These are phyloP conservation scores for Pelosia muscerda DNA, from an alignment of 2,888 invertebrate genomes.

Conservation along the genomic window DNA sequence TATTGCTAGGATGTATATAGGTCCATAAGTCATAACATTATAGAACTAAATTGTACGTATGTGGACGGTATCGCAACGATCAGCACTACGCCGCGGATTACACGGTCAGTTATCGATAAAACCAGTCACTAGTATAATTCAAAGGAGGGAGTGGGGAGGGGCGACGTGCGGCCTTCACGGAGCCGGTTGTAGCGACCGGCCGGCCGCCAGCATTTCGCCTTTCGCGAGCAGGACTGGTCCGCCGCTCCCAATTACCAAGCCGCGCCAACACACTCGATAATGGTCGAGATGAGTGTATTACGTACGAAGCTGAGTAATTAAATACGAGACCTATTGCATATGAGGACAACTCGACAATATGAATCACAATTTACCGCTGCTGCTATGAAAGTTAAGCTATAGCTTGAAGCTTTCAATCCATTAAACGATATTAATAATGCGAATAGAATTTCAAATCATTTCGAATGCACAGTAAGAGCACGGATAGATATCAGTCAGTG, in stretches of 20 bases:
- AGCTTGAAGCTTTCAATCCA: constrained; percentile 24
- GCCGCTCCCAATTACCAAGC: constrained; percentile 69
- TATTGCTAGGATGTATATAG: background rate
- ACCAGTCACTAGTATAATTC: constrained; percentile 65
- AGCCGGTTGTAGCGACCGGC: constrained; percentile 83
- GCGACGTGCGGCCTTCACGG: constrained; percentile 81
- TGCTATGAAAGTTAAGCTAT: constrained; percentile 39
- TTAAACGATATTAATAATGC: constrained; percentile 38
- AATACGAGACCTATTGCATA: constrained; percentile 41
- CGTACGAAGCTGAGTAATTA: constrained; percentile 49
- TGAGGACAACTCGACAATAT: constrained; percentile 31
- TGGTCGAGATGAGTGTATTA: constrained; percentile 54
- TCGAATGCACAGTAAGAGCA: constrained; percentile 39
- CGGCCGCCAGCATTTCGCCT: constrained; percentile 83
- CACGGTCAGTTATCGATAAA: constrained; percentile 69
- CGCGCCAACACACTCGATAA: constrained; percentile 50
- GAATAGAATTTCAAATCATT: constrained; percentile 38
- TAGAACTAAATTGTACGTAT: constrained; percentile 15
- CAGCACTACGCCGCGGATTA: constrained; percentile 40
- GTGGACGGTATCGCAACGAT: constrained; percentile 36
- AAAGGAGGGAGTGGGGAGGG: constrained; percentile 69
- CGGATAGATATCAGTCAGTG: constrained; percentile 60
- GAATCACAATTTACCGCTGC: constrained; percentile 47
- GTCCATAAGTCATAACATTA: background rate
- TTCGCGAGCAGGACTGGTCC: constrained; percentile 79